Percentiles rank a stretch among this genome's conserved stretches.
phyloP scores from a whole-genome alignment of 2,888 invertebrate species.

The Ariolimax columbianus region DNA sequence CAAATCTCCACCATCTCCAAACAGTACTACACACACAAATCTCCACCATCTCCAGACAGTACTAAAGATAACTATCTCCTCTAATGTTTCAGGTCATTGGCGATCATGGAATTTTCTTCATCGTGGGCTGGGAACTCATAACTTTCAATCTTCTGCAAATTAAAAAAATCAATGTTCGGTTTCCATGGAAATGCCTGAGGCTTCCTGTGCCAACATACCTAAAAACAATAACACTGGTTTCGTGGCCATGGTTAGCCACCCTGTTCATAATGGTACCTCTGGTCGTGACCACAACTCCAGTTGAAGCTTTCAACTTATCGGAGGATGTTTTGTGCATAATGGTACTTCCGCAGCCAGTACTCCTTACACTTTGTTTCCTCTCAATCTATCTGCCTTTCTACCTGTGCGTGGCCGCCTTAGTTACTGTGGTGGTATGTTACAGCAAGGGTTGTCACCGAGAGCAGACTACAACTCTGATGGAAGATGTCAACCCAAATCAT shows the following conservation, averaged over 20 bases:
- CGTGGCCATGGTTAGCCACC: constrained; percentile 28
- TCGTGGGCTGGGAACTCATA: constrained; percentile 28
- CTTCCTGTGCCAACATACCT: neutral
- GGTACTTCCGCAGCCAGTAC: neutral
- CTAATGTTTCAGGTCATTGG: constrained; percentile 9
- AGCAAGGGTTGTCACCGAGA: constrained; percentile 10
- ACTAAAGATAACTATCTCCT: no score
- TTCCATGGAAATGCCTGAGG: neutral
- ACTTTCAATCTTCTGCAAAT: constrained; percentile 16
- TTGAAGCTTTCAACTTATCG: neutral
- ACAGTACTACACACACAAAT: no score
- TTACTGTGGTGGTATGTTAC: constrained; percentile 9
- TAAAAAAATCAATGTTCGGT: neutral
- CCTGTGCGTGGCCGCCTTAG: constrained; percentile 2
- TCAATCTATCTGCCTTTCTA: constrained; percentile 35
- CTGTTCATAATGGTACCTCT: constrained; percentile 18
- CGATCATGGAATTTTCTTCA: constrained; percentile 30
- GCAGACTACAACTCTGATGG: neutral
- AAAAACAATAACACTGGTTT: neutral
- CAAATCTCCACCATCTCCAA: no score
- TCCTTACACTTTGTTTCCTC: neutral
- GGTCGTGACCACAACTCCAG: neutral
- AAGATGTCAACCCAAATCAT: neutral
- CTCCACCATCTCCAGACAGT: no score
- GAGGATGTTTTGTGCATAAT: constrained; percentile 28